Conservation (phyloP, 1,140 invertebrate species). For the Trichomalopsis sarcophagae region DNA sequence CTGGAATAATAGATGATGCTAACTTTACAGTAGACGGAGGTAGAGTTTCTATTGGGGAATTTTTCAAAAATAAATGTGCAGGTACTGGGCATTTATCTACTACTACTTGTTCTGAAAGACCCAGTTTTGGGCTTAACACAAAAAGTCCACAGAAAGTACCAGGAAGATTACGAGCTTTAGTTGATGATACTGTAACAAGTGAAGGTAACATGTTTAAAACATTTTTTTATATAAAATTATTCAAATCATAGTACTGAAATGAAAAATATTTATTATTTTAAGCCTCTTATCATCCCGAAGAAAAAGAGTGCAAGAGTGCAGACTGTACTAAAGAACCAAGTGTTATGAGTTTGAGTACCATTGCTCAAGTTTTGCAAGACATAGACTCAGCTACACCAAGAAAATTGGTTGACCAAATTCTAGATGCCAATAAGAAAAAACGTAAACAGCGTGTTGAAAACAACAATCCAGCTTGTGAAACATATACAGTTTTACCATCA, state of each 20-base stretch:
- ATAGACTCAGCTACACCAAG: slow-evolving; percentile 63
- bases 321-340: slow-evolving; percentile 58
- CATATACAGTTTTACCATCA: slow-evolving; percentile 54
- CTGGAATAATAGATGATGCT: slow-evolving; percentile 67
- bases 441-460: slow-evolving; percentile 49
- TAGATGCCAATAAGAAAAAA: slow-evolving; percentile 66
- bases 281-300: slow-evolving; percentile 19
- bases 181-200: slow-evolving; percentile 59
- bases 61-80: slow-evolving; percentile 66
- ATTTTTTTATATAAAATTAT: slow-evolving; percentile 29
- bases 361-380: slow-evolving; percentile 65
- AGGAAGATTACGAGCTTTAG: slow-evolving; percentile 55
- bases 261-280: slow-evolving; percentile 23
- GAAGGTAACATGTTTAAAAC: slow-evolving; percentile 57
- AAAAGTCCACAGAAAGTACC: slow-evolving; percentile 60
- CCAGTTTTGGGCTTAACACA: slow-evolving; percentile 62
- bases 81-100: slow-evolving; percentile 58
- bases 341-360: slow-evolving; percentile 68
- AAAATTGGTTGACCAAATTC: slow-evolving; percentile 66
- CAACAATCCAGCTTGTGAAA: slow-evolving; percentile 44
- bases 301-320: slow-evolving; percentile 42
- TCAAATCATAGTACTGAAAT: slow-evolving; percentile 19
- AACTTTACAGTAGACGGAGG: slow-evolving; percentile 64
- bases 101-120: slow-evolving; percentile 50
- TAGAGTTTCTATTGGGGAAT: slow-evolving; percentile 65